phyloP scores from a whole-genome alignment of 1,140 invertebrate species.

The Lasioglossum albipes region DNA sequence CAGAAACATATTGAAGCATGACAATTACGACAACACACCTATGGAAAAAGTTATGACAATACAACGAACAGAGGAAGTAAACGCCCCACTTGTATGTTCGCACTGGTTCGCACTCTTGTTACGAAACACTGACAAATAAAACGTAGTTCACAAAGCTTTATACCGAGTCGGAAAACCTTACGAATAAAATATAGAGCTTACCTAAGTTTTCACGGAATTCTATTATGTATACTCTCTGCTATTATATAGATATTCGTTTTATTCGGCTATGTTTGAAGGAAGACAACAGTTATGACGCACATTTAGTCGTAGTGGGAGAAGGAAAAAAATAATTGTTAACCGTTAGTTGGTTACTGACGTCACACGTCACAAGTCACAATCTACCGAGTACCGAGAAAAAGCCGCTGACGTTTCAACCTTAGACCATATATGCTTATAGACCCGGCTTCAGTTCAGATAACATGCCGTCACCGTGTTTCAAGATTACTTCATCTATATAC shows the following conservation, averaged over 20 bases:
- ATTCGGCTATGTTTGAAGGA: neutral
- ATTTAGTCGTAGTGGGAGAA: neutral
- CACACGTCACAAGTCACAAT: neutral
- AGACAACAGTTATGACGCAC: neutral
- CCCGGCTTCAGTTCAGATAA: too few relatives aligned
- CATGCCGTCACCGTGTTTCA: too few relatives aligned
- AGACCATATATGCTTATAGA: too few relatives aligned
- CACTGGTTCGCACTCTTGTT: neutral
- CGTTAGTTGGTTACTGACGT: slow-evolving; percentile 9
- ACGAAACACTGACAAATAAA: slow-evolving; percentile 32
- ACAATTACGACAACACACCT: neutral
- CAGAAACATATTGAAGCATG: neutral
- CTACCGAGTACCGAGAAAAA: neutral
- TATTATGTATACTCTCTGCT: neutral
- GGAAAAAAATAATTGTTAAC: neutral
- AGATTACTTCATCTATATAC: too few relatives aligned
- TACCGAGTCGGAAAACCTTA: neutral
- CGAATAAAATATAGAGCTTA: slow-evolving; percentile 1
- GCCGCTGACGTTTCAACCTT: neutral
- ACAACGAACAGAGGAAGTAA: neutral
- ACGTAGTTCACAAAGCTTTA: neutral
- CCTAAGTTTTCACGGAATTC: neutral
- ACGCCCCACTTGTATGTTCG: slow-evolving; percentile 3
- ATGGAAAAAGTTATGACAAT: neutral
- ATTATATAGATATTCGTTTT: too few relatives aligned